A percentile compares a stretch with the other conserved stretches of the same genome.
These are phyloP conservation scores for Plusia festucae DNA, from an alignment of 2,888 invertebrate genomes.

Conservation along the genomic window DNA sequence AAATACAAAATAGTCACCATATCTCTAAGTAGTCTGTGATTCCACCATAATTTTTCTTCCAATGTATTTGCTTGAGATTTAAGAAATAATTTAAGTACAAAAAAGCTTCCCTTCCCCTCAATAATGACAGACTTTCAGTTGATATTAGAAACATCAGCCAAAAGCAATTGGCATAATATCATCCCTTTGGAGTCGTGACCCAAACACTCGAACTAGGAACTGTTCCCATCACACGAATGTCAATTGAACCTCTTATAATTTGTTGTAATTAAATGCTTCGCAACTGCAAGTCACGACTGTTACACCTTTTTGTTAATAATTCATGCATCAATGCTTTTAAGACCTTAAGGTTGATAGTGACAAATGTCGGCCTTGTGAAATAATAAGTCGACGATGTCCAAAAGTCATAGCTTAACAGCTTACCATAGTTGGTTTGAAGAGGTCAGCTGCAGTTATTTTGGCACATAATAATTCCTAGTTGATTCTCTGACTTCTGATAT, in stretches of 20 bases:
- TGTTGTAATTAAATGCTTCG: neutral
- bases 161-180: too few species aligned
- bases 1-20: too few species aligned
- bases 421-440: neutral
- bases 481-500: neutral
- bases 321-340: too few species aligned
- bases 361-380: conserved; percentile 4
- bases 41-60: too few species aligned
- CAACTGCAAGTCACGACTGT: neutral
- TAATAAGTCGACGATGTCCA: too few species aligned
- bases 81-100: too few species aligned
- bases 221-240: neutral
- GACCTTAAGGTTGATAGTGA: neutral
- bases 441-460: neutral
- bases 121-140: too few species aligned
- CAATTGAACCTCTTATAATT: neutral
- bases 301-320: too few species aligned
- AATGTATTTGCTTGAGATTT: too few species aligned
- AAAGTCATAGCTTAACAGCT: neutral
- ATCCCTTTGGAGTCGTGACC: conserved; percentile 30
- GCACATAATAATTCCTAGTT: neutral
- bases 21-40: too few species aligned
- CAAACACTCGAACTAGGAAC: neutral
- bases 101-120: too few species aligned
- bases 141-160: too few species aligned